Conservation (phyloP, 2,113 vertebrate species). For the Python bivittatus region DNA sequence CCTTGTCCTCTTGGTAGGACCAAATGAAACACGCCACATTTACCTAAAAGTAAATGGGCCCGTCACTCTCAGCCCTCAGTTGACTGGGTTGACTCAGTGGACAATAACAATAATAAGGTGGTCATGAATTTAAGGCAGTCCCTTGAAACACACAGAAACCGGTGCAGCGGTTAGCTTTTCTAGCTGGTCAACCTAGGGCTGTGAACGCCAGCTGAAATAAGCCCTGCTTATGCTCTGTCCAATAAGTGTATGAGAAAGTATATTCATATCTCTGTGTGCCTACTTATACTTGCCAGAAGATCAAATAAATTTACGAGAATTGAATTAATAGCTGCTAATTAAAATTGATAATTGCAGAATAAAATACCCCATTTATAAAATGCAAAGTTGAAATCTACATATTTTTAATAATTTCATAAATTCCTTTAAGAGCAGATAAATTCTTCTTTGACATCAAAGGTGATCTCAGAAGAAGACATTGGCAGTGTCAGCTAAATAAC, state of each 20-base stretch:
- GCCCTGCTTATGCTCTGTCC: neutral
- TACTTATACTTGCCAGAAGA: neutral
- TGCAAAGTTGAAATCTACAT: too few relatives aligned
- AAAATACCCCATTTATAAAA: neutral
- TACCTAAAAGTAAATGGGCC: neutral
- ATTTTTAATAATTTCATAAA: too few relatives aligned
- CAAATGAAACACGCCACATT: neutral
- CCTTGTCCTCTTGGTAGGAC: neutral
- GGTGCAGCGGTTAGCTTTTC: neutral
- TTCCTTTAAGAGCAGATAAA: neutral
- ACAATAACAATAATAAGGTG: neutral
- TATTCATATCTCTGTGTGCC: neutral
- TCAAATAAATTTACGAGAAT: neutral
- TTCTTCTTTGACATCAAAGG: neutral
- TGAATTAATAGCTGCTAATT: neutral
- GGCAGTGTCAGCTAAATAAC: neutral
- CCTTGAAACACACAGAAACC: neutral
- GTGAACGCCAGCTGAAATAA: neutral
- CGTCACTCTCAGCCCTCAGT: neutral
- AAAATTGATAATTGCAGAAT: neutral
- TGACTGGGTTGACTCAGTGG: neutral
- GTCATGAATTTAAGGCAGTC: neutral
- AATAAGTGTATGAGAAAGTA: neutral
- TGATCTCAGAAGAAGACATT: too few relatives aligned
- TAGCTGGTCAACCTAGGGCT: neutral